Evolutionary conservation across 2,113 vertebrate genomes (phyloP).

Genomic region (Stictonetta naevosa): DNA sequence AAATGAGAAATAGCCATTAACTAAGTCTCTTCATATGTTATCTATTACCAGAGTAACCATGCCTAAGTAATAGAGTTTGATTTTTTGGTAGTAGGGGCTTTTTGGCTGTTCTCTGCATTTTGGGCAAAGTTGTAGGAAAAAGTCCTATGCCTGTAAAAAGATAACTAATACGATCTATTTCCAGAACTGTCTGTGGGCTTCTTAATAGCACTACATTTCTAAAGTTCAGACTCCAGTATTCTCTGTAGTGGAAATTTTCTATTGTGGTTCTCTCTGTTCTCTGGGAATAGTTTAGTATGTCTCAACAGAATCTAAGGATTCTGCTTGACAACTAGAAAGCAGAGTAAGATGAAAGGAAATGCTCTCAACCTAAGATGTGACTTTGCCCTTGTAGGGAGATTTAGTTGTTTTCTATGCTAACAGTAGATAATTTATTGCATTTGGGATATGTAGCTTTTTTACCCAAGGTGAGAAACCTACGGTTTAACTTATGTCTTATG

Average conservation of each 20-base stretch:
- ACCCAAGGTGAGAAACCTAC: neutral
- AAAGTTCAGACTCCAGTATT: neutral
- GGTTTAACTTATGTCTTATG: neutral
- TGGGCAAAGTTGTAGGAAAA: neutral
- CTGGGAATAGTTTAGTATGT: neutral
- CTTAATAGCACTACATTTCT: neutral
- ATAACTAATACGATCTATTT: neutral
- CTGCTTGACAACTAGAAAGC: neutral
- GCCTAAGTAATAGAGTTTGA: neutral
- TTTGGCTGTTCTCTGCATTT: neutral
- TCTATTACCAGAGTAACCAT: neutral
- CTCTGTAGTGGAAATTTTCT: neutral
- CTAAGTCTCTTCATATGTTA: neutral
- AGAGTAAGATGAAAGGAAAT: neutral
- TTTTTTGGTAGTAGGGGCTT: neutral
- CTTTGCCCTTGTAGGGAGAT: neutral
- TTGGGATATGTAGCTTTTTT: neutral
- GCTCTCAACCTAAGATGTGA: neutral
- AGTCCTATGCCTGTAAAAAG: neutral
- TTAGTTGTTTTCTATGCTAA: neutral
- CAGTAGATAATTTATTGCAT: neutral
- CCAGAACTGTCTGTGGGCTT: neutral
- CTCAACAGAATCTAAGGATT: neutral
- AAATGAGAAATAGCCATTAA: neutral
- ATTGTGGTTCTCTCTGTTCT: neutral